Base-by-base conservation (phyloP, 2,888 invertebrate species). In the Cephus pygmeus region DNA sequence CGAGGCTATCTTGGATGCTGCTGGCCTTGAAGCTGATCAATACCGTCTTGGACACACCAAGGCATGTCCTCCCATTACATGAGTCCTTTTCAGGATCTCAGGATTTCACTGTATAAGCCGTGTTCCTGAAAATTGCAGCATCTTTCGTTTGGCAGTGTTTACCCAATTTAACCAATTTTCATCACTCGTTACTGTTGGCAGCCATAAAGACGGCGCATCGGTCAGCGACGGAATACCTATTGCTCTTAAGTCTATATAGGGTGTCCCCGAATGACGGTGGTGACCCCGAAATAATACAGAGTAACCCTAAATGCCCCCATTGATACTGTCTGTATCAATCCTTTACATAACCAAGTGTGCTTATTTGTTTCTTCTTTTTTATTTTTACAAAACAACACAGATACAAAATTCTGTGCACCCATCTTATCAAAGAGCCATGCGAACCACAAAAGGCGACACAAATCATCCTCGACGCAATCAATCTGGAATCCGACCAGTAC, bases 341-440 rank as follows among this genome's bases (percentile, higher is more conserved):
- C 56, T 56, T 0, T 56, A 56, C 23, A 23, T 56, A 56, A 56
- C 23, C 23, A 56, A 23, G 56, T 56, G 23, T 34, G 31, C 56
- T 68, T 33, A 33, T 4, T 75, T 11, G 6, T 23, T 40, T 40
- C 34, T 76, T 35, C 34, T 56, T 35, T 77, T 79, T 75, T 75
- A 31, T 56, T 36, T 75, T 78, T 79, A 80, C 76, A 74, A 82
- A 79, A 89, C 91, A 93, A 94, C 93, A 94, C 96, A 98, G 98
- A 96, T 99, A 99, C 96, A 98, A 98, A 95, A 98, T 99, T 95
- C 96, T 99, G 95, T 98, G 98, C 94, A 97, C 98, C 92, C 96
- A 96, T 93, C 95, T 94, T 92, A 92, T 97, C 92, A 95, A 94
- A 94, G 95, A 95, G 87, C 93, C 94, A 87, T 94, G 94, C 92